phyloP scores from a whole-genome alignment of 2,888 invertebrate genomes.

The Orthosia cruda region DNA sequence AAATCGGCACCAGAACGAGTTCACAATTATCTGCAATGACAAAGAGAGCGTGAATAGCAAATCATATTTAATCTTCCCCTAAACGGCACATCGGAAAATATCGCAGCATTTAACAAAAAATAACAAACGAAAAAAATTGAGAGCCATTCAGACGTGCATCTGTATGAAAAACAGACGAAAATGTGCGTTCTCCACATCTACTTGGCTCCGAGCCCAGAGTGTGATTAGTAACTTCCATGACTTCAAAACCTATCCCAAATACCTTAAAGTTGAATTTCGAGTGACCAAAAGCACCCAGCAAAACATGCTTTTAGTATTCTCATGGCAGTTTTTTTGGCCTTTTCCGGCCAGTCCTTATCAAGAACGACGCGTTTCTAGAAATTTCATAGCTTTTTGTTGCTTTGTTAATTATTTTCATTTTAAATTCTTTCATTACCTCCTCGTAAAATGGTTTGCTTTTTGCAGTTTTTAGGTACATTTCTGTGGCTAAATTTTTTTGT shows the following conservation, averaged over 20 bases:
- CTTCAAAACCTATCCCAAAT: constrained; percentile 32
- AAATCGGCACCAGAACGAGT: constrained; percentile 5
- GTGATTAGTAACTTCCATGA: constrained; percentile 23
- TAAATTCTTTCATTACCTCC: constrained; percentile 55
- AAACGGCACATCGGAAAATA: constrained; percentile 16
- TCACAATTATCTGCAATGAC: constrained; percentile 6
- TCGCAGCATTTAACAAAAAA: constrained; percentile 45
- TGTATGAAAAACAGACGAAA: constrained; percentile 82
- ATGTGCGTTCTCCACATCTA: constrained; percentile 80
- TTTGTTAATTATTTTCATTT: constrained; percentile 61
- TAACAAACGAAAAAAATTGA: constrained; percentile 61
- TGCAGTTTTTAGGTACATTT: constrained; percentile 19
- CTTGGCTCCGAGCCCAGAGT: constrained; percentile 80
- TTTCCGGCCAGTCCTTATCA: constrained; percentile 73
- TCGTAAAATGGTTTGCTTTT: constrained; percentile 39
- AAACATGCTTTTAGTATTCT: constrained; percentile 50
- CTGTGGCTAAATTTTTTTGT: constrained; percentile 38
- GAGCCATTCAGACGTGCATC: constrained; percentile 78
- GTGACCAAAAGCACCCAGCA: constrained; percentile 22
- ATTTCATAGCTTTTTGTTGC: constrained; percentile 63
- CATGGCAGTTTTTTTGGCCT: constrained; percentile 67
- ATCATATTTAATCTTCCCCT: constrained; percentile 41
- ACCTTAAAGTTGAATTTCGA: constrained; percentile 49
- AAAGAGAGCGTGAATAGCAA: constrained; percentile 12
- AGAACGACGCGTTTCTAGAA: constrained; percentile 66